These are phyloP conservation scores for Caradrina clavipalpis DNA, from an alignment of 2,888 invertebrate species.

Conservation along the genomic window DNA sequence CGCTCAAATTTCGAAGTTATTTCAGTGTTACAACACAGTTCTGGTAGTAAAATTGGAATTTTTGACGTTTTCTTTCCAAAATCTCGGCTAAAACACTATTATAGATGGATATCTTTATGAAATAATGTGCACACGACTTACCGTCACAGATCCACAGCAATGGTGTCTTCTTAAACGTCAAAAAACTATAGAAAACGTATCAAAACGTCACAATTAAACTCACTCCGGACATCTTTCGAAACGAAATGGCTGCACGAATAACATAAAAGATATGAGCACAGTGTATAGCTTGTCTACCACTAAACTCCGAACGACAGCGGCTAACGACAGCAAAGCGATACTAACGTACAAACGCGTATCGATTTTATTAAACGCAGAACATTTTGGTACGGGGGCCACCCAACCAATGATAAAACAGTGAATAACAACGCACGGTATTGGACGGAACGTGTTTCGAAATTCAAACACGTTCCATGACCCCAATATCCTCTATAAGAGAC, in stretches of 20 bases:
- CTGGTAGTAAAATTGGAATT: conserved; percentile 58
- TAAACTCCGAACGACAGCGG: conserved; percentile 66
- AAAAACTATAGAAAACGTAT: conserved; percentile 83
- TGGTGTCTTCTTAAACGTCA: conserved; percentile 78
- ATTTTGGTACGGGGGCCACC: conserved; percentile 77
- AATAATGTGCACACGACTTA: conserved; percentile 71
- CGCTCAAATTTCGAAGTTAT: conserved; percentile 71
- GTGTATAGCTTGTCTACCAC: conserved; percentile 77
- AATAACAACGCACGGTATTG: conserved; percentile 85
- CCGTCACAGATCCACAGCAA: conserved; percentile 74
- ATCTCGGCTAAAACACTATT: conserved; percentile 42
- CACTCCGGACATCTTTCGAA: conserved; percentile 85
- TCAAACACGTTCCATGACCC: conserved; percentile 90
- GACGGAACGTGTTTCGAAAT: conserved; percentile 88
- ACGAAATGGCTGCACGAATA: conserved; percentile 88
- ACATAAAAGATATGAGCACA: conserved; percentile 81
- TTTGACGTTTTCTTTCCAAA: conserved; percentile 48
- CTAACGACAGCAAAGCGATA: conserved; percentile 70
- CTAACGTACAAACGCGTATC: conserved; percentile 71
- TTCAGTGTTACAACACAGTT: conserved; percentile 70
- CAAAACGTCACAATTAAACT: conserved; percentile 83
- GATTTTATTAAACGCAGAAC: conserved; percentile 73
- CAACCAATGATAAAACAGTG: conserved; percentile 84
- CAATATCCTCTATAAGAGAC: conserved; percentile 78
- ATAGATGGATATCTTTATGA: conserved; percentile 40